phyloP scores from a whole-genome alignment of 2,888 invertebrate species.

The Opisthograptis luteolata region DNA sequence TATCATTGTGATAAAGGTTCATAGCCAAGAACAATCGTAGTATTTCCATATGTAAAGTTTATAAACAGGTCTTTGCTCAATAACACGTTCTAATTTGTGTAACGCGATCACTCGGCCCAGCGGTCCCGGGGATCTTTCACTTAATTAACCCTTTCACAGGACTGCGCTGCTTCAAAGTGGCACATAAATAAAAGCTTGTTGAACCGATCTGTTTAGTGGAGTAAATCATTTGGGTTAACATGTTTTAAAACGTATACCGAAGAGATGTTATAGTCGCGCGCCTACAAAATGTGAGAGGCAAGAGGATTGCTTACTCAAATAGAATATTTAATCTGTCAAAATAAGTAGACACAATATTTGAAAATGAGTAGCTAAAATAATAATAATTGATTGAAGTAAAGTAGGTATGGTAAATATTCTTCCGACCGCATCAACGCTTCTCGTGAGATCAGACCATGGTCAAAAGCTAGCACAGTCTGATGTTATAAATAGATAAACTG shows the following conservation, averaged over 20 bases:
- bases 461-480: neutral
- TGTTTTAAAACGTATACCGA: constrained; percentile 44
- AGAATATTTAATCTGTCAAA: no score
- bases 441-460: no score
- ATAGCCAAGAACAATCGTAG: neutral
- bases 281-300: neutral
- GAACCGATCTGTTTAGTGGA: constrained; percentile 58
- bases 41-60: constrained; percentile 30
- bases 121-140: constrained; percentile 73
- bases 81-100: constrained; percentile 79
- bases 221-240: constrained; percentile 62
- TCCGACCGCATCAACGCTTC: no score
- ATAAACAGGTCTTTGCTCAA: constrained; percentile 73
- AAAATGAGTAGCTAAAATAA: no score
- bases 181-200: constrained; percentile 68
- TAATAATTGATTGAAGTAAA: no score
- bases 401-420: no score
- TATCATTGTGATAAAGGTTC: constrained; percentile 15
- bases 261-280: constrained; percentile 6
- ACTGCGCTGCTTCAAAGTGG: constrained; percentile 75
- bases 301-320: neutral
- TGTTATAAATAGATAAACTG: neutral
- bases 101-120: constrained; percentile 72
- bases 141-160: constrained; percentile 79
- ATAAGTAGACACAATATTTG: no score